Conservation (phyloP, 2,797 vertebrate genomes). For the Zenarchopterus dispar region DNA sequence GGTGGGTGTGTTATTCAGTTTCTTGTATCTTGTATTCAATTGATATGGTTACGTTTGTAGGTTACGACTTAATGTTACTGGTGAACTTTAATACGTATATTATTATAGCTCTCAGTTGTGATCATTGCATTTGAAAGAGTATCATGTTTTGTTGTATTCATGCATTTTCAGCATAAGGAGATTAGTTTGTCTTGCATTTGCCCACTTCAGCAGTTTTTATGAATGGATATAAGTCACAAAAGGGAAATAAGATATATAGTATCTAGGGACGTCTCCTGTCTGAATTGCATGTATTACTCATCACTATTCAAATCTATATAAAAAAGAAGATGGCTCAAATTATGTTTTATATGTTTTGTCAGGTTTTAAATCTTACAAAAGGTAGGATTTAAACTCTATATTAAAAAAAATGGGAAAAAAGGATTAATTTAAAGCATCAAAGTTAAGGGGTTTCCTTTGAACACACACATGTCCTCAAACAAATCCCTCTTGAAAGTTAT, state of each 20-base stretch:
- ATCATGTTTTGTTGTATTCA: neutral
- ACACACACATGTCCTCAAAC: no score
- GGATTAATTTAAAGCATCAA: no score
- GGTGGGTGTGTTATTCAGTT: conserved; percentile 8
- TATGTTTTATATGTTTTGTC: no score
- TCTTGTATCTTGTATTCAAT: conserved; percentile 11
- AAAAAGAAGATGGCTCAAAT: no score
- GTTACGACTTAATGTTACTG: no score
- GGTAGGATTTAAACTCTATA: no score
- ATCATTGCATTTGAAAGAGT: neutral
- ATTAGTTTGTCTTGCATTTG: neutral
- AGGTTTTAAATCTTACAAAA: no score
- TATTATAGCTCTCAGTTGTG: neutral
- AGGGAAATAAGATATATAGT: neutral
- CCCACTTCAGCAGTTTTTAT: neutral
- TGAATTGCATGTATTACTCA: neutral
- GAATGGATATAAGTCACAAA: neutral
- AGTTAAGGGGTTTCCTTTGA: no score
- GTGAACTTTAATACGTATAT: neutral
- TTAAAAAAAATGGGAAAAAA: no score
- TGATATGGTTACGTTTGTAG: neutral
- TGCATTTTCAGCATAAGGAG: neutral
- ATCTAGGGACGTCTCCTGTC: neutral
- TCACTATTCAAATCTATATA: no score
- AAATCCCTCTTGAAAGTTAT: no score